phyloP scores from a whole-genome alignment of 1,140 invertebrate genomes.

The Acromyrmex charruanus region DNA sequence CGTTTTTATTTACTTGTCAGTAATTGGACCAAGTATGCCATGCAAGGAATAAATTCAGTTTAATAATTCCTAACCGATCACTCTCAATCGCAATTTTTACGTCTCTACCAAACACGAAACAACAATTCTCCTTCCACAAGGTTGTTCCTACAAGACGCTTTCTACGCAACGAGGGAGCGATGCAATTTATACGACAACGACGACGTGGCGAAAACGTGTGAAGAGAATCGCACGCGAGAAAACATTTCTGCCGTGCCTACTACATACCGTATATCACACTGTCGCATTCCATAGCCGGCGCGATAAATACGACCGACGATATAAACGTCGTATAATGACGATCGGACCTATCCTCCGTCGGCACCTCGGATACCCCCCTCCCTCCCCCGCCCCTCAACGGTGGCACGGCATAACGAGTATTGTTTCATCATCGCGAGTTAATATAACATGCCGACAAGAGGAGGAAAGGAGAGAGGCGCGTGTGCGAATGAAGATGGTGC shows the following conservation, averaged over 20 bases:
- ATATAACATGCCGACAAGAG: slow-evolving; percentile 41
- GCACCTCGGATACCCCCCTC: neutral
- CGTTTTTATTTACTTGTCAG: neutral
- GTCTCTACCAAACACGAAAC: neutral
- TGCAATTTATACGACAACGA: slow-evolving; percentile 36
- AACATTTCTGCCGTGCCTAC: slow-evolving; percentile 53
- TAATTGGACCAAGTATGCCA: neutral
- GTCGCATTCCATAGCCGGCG: slow-evolving; percentile 52
- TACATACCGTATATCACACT: slow-evolving; percentile 55
- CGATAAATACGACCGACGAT: slow-evolving; percentile 60
- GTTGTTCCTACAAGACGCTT: neutral
- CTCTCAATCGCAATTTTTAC: neutral
- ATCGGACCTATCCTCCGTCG: slow-evolving; percentile 40
- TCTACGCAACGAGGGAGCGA: slow-evolving; percentile 25
- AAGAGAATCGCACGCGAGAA: slow-evolving; percentile 40
- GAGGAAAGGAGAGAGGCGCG: neutral
- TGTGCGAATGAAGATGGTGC: slow-evolving; percentile 40
- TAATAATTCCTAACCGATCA: neutral
- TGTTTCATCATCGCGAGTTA: slow-evolving; percentile 66
- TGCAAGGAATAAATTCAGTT: neutral
- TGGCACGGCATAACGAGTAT: slow-evolving; percentile 60
- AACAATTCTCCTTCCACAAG: slow-evolving; percentile 4
- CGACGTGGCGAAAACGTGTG: slow-evolving; percentile 34
- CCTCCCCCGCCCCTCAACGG: neutral
- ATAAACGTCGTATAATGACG: slow-evolving; percentile 61